Conservation (phyloP, 2,888 invertebrate species). For the Torymus aiolomorphi region DNA sequence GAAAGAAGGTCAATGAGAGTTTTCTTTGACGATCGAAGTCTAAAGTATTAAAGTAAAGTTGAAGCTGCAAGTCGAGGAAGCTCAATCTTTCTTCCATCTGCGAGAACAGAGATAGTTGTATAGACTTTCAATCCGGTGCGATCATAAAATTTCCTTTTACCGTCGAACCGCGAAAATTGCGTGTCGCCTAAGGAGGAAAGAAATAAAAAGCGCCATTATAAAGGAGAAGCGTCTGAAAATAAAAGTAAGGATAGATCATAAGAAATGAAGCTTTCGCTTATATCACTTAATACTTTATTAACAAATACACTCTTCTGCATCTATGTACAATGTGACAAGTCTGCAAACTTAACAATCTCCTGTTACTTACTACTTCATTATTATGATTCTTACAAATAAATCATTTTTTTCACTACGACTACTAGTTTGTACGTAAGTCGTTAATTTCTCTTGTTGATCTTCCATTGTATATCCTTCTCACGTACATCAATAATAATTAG, state of each 20-base stretch:
- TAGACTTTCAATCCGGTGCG: conserved; percentile 32
- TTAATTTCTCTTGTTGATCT: conserved; percentile 22
- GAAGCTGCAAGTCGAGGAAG: background rate
- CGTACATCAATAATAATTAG: too few relatives aligned
- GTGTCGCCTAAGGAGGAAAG: conserved; percentile 22
- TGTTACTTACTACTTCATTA: conserved; percentile 43
- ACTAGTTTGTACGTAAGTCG: conserved; percentile 47
- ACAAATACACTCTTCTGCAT: conserved; percentile 51
- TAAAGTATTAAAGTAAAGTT: background rate
- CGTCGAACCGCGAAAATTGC: conserved; percentile 8
- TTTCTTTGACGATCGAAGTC: background rate
- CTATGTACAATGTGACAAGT: conserved; percentile 57
- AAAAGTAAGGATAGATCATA: background rate
- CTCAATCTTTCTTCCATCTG: too few relatives aligned
- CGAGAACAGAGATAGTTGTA: conserved; percentile 1
- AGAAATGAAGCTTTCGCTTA: conserved; percentile 9
- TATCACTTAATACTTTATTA: conserved; percentile 51
- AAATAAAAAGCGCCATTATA: conserved; percentile 4
- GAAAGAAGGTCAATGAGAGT: background rate
- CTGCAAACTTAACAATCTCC: conserved; percentile 62
- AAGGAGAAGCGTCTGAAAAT: conserved; percentile 11
- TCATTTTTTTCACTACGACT: conserved; percentile 22
- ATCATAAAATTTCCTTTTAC: conserved; percentile 30
- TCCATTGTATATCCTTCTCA: conserved; percentile 12
- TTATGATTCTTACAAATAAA: conserved; percentile 37